Base-by-base conservation (phyloP, 2,888 invertebrate genomes). In the Danaus chrysippus region DNA sequence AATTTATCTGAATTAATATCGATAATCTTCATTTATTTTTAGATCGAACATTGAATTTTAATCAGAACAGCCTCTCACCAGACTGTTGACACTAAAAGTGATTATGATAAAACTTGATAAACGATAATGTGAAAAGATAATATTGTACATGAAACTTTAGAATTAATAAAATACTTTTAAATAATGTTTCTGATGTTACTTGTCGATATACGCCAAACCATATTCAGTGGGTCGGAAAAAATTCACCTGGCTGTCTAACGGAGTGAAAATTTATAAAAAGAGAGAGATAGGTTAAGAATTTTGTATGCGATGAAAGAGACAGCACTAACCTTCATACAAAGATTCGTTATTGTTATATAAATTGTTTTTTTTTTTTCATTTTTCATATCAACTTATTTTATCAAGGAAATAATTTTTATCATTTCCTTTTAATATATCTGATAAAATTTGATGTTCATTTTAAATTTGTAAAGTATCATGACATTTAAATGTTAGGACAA, bases 191-290 rank as follows among this genome's bases (percentile, higher is more conserved):
- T 55, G 46, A 52, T 57, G 12, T 10, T 65, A 62, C 59, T 23
- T 46, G 44, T 42, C 23, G 42, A 42, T 17, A 59, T 44, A 57
- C 46, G 52, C 34, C 44, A 44, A 46, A 46, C 13, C 46, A 9
- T 56, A 56, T 56, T 59, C 56, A 42, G n/a, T 63, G 58, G 60
- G 55, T 60, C 49, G 62, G 60, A 63, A 65, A 62, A 55, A 63
- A 63, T 58, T 57, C 63, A 62, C 65, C 60, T 65, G 65, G 43
- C 55, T 60, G 57, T 62, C 57, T 56, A 59, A 42, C 57, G 57
- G 44, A 52, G 55, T 52, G 65, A 49, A 6, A 34, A 41, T 34
- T 61, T 56, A 11, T 42, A 42, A 17, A 56, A 17, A n/a, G 54
- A 65, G 17, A 54, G 54, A 55, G 62, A 59, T 42, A 42, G 41